Conservation (phyloP, 2,797 vertebrate genomes). For the Thalassophryne amazonica region DNA sequence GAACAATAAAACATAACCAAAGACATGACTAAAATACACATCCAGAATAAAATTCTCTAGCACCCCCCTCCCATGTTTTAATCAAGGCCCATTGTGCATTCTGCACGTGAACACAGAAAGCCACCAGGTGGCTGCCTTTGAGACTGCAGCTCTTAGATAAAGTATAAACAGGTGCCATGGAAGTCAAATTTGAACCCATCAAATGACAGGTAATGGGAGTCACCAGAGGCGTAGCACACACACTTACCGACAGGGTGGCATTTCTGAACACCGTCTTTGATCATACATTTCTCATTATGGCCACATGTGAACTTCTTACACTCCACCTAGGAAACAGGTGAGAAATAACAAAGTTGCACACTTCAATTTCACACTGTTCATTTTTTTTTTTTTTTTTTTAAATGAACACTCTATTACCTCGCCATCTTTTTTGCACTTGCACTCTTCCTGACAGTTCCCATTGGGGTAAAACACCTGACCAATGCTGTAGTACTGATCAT, state of each 20-base stretch:
- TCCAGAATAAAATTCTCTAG: too few relatives aligned
- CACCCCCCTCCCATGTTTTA: neutral
- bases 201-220: constrained; percentile 49
- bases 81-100: constrained; percentile 28
- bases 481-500: constrained; percentile 39
- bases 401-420: neutral
- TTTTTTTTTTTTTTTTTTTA: too few relatives aligned
- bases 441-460: constrained; percentile 30
- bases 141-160: constrained; percentile 26
- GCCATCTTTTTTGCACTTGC: constrained; percentile 30
- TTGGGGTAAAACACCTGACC: constrained; percentile 59
- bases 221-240: constrained; percentile 31
- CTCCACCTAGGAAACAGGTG: neutral
- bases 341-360: too few relatives aligned
- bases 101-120: constrained; percentile 46
- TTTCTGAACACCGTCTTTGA: constrained; percentile 4
- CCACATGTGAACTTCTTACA: constrained; percentile 10
- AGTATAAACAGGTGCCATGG: constrained; percentile 51
- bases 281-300: constrained; percentile 12
- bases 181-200: constrained; percentile 29
- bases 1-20: too few relatives aligned
- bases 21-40: too few relatives aligned
- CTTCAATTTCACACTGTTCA: too few relatives aligned
- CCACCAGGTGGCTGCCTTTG: constrained; percentile 3
- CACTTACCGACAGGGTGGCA: constrained; percentile 1